A percentile compares a stretch with the other conserved stretches of the same genome.
These are phyloP conservation scores for Gymnopithys bicolor DNA, from an alignment of 2,797 vertebrate genomes.

Conservation along the genomic window DNA sequence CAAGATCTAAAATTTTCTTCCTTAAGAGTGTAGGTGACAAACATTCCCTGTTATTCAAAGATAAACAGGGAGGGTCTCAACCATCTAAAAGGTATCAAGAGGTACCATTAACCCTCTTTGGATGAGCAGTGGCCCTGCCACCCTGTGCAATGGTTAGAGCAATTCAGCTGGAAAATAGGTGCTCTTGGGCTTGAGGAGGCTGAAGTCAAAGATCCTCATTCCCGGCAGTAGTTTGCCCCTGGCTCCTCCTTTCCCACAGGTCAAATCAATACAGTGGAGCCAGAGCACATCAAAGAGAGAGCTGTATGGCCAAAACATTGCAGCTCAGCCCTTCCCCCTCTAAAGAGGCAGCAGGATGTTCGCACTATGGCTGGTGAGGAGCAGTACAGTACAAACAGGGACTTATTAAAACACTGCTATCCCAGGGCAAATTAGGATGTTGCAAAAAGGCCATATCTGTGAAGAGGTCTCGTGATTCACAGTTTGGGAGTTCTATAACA, in stretches of 20 bases:
- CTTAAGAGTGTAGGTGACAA: neutral
- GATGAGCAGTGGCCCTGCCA: neutral
- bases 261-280: neutral
- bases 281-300: neutral
- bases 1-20: neutral
- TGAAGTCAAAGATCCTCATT: neutral
- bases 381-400: neutral
- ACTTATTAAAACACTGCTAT: neutral
- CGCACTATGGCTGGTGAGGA: neutral
- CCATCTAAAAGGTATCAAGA: neutral
- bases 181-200: neutral
- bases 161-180: neutral
- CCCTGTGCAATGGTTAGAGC: neutral
- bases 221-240: neutral
- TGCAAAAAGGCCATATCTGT: neutral
- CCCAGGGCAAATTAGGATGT: neutral
- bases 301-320: neutral
- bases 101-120: neutral
- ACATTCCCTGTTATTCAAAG: accelerated
- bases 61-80: neutral
- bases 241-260: neutral
- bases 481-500: neutral
- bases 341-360: neutral
- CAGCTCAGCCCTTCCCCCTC: neutral
- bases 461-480: neutral